Evolutionary conservation across 1,140 invertebrate genomes (phyloP).

Genomic region (Anastrepha obliqua): DNA sequence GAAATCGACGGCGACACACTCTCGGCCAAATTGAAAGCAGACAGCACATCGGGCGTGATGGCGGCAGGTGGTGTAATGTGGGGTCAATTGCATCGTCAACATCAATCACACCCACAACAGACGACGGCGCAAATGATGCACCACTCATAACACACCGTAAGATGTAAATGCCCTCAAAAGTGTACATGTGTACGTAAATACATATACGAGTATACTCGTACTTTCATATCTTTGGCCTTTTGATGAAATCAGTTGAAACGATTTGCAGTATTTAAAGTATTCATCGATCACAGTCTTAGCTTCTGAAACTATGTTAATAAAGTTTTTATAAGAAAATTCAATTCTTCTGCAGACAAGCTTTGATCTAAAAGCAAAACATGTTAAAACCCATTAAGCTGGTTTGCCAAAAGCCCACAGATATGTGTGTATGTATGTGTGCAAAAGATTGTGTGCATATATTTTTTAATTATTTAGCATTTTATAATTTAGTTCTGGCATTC

Average conservation of each 20-base stretch:
- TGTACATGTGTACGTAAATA: neutral
- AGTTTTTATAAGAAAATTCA: too few species aligned
- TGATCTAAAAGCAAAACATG: too few species aligned
- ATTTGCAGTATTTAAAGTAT: too few species aligned
- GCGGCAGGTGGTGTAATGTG: constrained; percentile 15
- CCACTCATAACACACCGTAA: constrained; percentile 19
- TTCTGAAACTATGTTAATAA: too few species aligned
- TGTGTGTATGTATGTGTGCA: too few species aligned
- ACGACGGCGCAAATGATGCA: constrained; percentile 3
- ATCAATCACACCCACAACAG: constrained; percentile 39
- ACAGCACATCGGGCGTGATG: neutral
- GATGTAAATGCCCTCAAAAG: neutral
- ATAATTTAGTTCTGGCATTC: neutral
- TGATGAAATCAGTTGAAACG: too few species aligned
- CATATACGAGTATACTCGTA: neutral
- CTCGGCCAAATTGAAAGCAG: constrained; percentile 73
- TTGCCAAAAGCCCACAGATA: too few species aligned
- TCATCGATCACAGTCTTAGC: too few species aligned
- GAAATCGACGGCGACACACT: constrained; percentile 78
- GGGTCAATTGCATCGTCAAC: constrained; percentile 38
- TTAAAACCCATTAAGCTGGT: too few species aligned
- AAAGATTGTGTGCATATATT: neutral
- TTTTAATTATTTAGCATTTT: constrained; percentile 18
- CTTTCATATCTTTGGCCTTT: too few species aligned
- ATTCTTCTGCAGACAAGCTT: too few species aligned